Percentiles rank a stretch among this genome's conserved stretches.
These are phyloP conservation scores for Ochotona curzoniae DNA, from an alignment of 2,113 vertebrate species.

Conservation along the genomic window DNA sequence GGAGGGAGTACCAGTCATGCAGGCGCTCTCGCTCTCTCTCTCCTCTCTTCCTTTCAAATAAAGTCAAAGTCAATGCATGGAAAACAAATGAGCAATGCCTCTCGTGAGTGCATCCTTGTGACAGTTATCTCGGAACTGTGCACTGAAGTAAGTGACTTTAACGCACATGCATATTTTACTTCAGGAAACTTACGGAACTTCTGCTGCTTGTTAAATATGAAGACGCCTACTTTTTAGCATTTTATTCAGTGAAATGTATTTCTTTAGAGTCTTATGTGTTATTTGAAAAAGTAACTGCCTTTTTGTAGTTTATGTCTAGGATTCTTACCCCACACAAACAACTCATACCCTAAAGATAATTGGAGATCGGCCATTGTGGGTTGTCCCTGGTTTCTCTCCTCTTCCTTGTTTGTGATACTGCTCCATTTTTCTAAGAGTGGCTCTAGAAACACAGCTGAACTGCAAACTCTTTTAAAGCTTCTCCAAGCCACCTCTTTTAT, in stretches of 20 bases:
- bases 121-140: background rate
- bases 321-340: background rate
- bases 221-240: background rate
- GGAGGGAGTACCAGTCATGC: no score
- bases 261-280: background rate
- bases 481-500: conserved; percentile 64
- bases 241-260: conserved; percentile 9
- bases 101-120: no score
- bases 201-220: background rate
- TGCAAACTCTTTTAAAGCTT: conserved; percentile 61
- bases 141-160: background rate
- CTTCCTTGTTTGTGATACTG: conserved; percentile 20
- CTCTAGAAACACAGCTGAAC: conserved; percentile 48
- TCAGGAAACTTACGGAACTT: background rate
- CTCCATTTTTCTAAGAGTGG: conserved; percentile 44
- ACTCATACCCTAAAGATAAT: background rate
- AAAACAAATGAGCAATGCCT: no score
- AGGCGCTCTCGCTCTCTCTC: no score
- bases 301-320: background rate
- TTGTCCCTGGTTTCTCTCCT: background rate
- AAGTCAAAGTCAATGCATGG: no score
- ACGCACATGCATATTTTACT: background rate
- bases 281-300: background rate
- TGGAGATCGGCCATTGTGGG: background rate
- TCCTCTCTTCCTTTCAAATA: no score